A percentile compares a stretch with the other conserved stretches of the same genome.
Conservation (phyloP, 2,888 invertebrate genomes). For the Phymatocera aterrima region DNA sequence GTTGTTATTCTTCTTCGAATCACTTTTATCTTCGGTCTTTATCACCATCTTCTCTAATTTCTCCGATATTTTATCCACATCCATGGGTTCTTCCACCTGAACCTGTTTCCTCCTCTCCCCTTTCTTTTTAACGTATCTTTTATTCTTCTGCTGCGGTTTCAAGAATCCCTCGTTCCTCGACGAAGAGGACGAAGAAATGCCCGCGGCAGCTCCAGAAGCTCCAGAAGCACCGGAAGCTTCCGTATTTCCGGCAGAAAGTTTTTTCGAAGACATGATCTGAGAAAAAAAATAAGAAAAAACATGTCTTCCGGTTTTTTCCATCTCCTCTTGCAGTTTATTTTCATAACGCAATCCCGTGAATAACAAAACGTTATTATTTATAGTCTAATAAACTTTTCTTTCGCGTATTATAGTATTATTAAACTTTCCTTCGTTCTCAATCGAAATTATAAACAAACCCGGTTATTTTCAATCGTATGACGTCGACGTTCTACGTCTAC, state of each 20-base stretch:
- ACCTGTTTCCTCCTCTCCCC: background rate
- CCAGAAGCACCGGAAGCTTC: no score
- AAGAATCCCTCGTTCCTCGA: background rate
- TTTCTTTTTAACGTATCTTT: slow-evolving; percentile 8
- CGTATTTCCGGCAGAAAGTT: no score
- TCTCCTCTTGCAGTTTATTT: no score
- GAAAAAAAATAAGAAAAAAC: background rate
- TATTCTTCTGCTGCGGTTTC: background rate
- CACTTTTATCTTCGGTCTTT: background rate
- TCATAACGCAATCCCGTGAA: no score
- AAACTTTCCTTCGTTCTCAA: no score
- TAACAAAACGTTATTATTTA: no score
- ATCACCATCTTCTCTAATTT: background rate
- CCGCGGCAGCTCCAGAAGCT: background rate
- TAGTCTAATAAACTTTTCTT: no score
- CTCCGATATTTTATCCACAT: background rate
- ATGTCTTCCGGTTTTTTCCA: no score
- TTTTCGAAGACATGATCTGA: background rate
- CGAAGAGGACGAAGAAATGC: background rate
- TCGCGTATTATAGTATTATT: no score
- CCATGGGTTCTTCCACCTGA: background rate
- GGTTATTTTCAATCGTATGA: no score
- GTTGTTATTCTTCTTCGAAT: background rate
- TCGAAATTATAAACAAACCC: no score
- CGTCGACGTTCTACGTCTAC: no score